phyloP scores from a whole-genome alignment of 2,888 invertebrate genomes.

The Papilio demoleus region DNA sequence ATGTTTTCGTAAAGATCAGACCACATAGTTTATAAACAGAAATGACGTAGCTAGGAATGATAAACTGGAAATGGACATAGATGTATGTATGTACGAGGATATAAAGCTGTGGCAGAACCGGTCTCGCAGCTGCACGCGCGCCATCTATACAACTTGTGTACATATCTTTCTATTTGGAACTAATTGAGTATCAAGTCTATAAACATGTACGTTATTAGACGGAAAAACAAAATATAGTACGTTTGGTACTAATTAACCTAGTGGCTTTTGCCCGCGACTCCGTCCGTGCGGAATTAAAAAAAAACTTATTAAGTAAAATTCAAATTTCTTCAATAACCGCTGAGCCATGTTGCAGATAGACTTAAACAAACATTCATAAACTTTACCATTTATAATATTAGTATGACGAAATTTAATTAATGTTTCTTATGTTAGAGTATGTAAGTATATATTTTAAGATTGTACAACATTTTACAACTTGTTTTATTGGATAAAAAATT shows the following conservation, averaged over 20 bases:
- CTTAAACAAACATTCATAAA: too few species aligned
- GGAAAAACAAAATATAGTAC: not conserved
- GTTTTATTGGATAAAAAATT: not conserved
- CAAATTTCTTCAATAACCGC: too few species aligned
- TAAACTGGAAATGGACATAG: conserved; percentile 30
- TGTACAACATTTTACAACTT: not conserved
- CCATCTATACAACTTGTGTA: conserved; percentile 44
- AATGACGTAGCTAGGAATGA: conserved; percentile 25
- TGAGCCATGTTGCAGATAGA: too few species aligned
- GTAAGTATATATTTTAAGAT: not conserved
- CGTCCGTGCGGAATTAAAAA: too few species aligned
- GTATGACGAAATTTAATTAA: not conserved
- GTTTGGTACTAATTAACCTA: not conserved
- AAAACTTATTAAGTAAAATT: too few species aligned
- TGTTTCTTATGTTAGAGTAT: not conserved
- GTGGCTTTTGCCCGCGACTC: too few species aligned
- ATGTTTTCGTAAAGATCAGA: conserved; percentile 8
- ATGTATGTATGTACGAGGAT: conserved; percentile 53
- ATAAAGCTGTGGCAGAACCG: conserved; percentile 69
- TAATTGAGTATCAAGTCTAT: not conserved
- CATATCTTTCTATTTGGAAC: conserved; percentile 39
- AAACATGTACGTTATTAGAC: not conserved
- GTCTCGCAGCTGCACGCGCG: conserved; percentile 77
- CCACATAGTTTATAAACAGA: conserved; percentile 33
- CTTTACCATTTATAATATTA: too few species aligned